These are phyloP conservation scores for Latrodectus elegans DNA, from an alignment of 2,888 invertebrate species.

Conservation along the genomic window DNA sequence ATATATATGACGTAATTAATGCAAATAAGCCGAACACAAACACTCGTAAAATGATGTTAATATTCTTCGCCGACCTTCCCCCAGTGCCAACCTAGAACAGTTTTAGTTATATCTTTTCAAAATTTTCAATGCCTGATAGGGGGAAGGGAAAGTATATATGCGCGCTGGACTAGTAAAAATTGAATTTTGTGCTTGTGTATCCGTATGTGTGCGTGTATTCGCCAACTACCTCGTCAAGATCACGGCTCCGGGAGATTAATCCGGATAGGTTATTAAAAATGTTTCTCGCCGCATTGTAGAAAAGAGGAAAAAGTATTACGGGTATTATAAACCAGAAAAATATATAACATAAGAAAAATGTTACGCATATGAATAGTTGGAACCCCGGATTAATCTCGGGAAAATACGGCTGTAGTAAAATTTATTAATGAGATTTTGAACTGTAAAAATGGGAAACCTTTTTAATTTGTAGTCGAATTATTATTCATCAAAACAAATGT, in stretches of 20 bases:
- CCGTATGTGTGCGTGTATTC: too few relatives aligned
- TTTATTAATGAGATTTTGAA: too few relatives aligned
- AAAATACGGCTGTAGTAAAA: too few relatives aligned
- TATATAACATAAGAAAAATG: background rate
- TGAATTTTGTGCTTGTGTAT: too few relatives aligned
- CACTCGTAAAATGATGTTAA: conserved; percentile 67
- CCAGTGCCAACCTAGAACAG: background rate
- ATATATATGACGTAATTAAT: conserved; percentile 68
- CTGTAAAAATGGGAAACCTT: too few relatives aligned
- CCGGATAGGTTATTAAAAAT: conserved; percentile 32
- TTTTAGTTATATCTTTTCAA: conserved; percentile 38
- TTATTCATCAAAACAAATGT: too few relatives aligned
- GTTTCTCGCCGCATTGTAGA: background rate
- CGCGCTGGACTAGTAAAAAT: too few relatives aligned
- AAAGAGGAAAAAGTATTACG: background rate
- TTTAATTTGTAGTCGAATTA: too few relatives aligned
- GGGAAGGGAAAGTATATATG: background rate
- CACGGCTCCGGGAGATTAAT: conserved; percentile 19
- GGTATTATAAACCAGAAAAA: background rate
- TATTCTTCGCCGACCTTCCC: conserved; percentile 31
- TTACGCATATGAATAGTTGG: too few relatives aligned
- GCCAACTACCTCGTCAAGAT: too few relatives aligned
- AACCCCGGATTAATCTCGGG: too few relatives aligned
- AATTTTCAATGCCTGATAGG: conserved; percentile 31
- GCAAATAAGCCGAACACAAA: conserved; percentile 60